A percentile compares a stretch with the other conserved stretches of the same genome.
Conservation (phyloP, 2,888 invertebrate species). For the Molorchus minor region DNA sequence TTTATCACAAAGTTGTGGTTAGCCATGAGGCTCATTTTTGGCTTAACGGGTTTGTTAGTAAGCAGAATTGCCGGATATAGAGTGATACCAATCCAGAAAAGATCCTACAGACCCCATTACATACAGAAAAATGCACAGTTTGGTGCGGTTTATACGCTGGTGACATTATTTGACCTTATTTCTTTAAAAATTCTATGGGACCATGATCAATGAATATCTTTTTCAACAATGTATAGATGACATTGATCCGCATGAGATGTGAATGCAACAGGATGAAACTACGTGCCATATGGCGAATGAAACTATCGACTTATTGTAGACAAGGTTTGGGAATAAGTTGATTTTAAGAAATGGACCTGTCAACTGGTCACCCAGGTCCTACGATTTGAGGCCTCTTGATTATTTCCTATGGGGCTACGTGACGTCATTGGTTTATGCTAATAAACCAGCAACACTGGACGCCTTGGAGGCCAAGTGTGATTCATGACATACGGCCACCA, state of each 20-base stretch:
- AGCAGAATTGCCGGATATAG: not conserved
- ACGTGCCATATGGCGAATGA: not conserved
- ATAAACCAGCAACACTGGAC: not conserved
- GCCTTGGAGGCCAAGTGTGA: too few relatives aligned
- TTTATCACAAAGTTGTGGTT: not conserved
- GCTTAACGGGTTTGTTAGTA: not conserved
- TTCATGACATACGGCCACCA: too few relatives aligned
- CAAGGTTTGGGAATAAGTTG: too few relatives aligned
- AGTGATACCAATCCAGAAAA: too few relatives aligned
- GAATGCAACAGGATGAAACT: not conserved
- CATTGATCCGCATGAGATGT: not conserved
- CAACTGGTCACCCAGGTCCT: too few relatives aligned
- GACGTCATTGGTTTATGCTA: not conserved
- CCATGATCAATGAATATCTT: not conserved
- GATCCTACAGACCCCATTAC: not conserved
- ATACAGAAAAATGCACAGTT: not conserved
- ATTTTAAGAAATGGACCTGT: too few relatives aligned
- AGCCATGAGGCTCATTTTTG: constrained; percentile 6
- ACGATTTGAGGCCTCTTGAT: too few relatives aligned
- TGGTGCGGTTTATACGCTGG: not conserved
- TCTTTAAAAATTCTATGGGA: not conserved
- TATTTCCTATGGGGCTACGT: too few relatives aligned
- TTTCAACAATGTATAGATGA: not conserved
- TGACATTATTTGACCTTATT: not conserved
- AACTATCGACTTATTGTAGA: too few relatives aligned